These are phyloP conservation scores for Hucho hucho DNA, from an alignment of 2,113 vertebrate genomes.

Conservation along the genomic window DNA sequence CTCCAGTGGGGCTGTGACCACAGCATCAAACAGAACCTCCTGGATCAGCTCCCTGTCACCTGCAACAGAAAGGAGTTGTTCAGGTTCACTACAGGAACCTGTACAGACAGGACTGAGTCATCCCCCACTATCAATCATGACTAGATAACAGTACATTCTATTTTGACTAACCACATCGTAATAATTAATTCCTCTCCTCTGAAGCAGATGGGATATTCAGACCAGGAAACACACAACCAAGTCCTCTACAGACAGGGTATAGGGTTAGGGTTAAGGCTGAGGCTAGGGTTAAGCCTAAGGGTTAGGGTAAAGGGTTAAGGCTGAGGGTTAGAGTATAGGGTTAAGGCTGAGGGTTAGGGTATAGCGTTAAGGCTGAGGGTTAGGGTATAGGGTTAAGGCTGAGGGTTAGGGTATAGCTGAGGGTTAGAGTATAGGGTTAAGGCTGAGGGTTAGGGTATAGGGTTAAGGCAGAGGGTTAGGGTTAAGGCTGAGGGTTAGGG, in stretches of 20 bases:
- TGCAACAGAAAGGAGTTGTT: constrained; percentile 46
- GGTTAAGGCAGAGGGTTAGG: too few relatives aligned
- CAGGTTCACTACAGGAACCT: neutral
- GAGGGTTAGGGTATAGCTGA: too few relatives aligned
- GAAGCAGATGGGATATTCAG: neutral
- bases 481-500: too few relatives aligned
- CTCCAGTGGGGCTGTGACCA: constrained; percentile 94
- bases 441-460: too few relatives aligned
- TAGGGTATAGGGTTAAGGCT: too few relatives aligned
- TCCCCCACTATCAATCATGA: neutral
- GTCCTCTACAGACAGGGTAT: neutral
- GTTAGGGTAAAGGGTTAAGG: too few relatives aligned
- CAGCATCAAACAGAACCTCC: constrained; percentile 95
- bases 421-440: too few relatives aligned
- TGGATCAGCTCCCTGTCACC: constrained; percentile 97
- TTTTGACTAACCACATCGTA: neutral
- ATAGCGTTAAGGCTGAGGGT: too few relatives aligned
- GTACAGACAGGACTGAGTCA: neutral
- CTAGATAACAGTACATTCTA: neutral
- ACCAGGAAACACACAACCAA: neutral
- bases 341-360: too few relatives aligned
- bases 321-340: too few relatives aligned
- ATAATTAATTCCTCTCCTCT: neutral
- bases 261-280: too few relatives aligned
- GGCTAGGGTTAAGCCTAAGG: too few relatives aligned